phyloP scores from a whole-genome alignment of 2,797 vertebrate genomes.

The Poecilia wingei region DNA sequence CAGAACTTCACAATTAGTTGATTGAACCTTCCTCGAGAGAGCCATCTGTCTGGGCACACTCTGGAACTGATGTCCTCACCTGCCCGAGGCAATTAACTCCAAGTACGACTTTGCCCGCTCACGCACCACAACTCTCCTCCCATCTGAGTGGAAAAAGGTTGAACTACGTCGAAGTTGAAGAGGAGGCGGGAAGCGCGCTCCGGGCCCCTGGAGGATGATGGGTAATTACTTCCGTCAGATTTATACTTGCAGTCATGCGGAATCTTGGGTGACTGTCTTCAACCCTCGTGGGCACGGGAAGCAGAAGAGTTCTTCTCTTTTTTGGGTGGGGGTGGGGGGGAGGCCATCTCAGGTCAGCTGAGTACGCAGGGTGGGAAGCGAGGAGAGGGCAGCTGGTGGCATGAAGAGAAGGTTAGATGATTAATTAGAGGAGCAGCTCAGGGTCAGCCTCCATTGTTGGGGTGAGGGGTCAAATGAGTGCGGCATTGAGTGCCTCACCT shows the following conservation, averaged over 20 bases:
- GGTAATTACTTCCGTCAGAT: constrained; percentile 80
- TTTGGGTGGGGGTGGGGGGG: not conserved
- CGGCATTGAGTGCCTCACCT: constrained; percentile 62
- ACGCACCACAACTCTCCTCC: constrained; percentile 47
- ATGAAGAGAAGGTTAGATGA: constrained; percentile 67
- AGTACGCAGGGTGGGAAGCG: constrained; percentile 13
- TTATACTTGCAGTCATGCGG: constrained; percentile 69
- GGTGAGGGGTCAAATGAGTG: constrained; percentile 76
- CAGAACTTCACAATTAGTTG: constrained; percentile 70
- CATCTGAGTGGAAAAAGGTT: constrained; percentile 63
- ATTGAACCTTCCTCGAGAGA: constrained; percentile 71
- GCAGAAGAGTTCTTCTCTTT: constrained; percentile 15
- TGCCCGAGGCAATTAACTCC: constrained; percentile 77
- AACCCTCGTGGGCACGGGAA: constrained; percentile 43
- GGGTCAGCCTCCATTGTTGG: constrained; percentile 69
- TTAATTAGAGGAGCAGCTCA: constrained; percentile 71
- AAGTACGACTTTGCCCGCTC: constrained; percentile 61
- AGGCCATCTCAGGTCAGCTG: constrained; percentile 30
- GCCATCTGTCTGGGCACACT: constrained; percentile 64
- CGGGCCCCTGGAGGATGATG: constrained; percentile 66
- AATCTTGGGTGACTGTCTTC: constrained; percentile 62
- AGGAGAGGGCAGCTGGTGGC: constrained; percentile 18
- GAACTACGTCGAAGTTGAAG: constrained; percentile 51
- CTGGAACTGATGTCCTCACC: constrained; percentile 76
- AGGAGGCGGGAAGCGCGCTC: constrained; percentile 43